Evolutionary conservation across 2,888 invertebrate species (phyloP), one percentile per base, ranked within the genome.

Genomic region (Melitaea athalia): DNA sequence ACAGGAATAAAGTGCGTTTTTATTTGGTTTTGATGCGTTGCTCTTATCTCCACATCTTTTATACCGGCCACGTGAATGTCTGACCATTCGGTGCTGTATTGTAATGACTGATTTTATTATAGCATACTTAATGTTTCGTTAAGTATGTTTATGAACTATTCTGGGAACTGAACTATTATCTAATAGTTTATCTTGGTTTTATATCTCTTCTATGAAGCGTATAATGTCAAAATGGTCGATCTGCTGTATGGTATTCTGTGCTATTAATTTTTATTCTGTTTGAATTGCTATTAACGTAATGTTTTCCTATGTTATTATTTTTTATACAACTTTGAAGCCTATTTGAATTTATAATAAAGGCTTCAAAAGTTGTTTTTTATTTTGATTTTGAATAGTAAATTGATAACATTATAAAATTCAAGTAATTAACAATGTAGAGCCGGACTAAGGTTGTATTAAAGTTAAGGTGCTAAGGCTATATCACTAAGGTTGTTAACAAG

Each of bases 1-100:
- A 88, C 88, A 80, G 83, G 81, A 80, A 84, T 84, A 82, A 86
- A 85, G 88, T 85, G 85, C 84, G 80, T 80, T 86, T 87, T 88
- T 86, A 87, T 86, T 84, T 80, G 79, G 83, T 80, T 85, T 84
- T 82, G 85, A 87, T 87, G 83, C 80, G 82, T 83, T 84, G 77
- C 87, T 88, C 52, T 89, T 89, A 89, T 89, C 90, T 85, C 81
- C 71, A 74, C 76, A 85, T 88, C 78, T 84, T 85, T 85, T 85
- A 84, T 82, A 74, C 73, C 68, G 69, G 61, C 71, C 66, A 67
- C 62, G 69, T 71, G 73, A 71, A 70, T 67, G 70, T 68, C 69
- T 69, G 72, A 74, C 59, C 69, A 66, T 74, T 78, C 63, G 59
- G 65, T 72, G 52, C 62, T 67, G 79, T 76, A 76, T 77, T 79